These are phyloP conservation scores for Scaptomyza graminum DNA, from an alignment of 1,140 invertebrate genomes.

Conservation along the genomic window DNA sequence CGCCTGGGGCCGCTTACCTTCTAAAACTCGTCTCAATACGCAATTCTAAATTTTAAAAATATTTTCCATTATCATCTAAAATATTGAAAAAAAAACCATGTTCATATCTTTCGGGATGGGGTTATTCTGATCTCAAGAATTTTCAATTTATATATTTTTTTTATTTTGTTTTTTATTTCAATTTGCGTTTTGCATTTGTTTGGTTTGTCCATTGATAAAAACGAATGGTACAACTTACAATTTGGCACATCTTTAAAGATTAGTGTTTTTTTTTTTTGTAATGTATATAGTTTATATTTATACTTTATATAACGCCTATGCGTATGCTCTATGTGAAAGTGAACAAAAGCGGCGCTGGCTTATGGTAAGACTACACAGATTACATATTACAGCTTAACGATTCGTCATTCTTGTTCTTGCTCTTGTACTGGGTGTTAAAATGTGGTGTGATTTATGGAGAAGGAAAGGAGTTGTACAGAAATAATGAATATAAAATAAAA, in stretches of 20 bases:
- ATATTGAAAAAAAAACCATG: constrained; percentile 47
- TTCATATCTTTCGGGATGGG: constrained; percentile 25
- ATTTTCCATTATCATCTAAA: constrained; percentile 61
- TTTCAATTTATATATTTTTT: constrained; percentile 34
- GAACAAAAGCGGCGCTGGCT: constrained; percentile 76
- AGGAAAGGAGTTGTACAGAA: constrained; percentile 9
- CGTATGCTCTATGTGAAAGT: constrained; percentile 74
- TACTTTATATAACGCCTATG: constrained; percentile 70
- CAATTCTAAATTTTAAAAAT: constrained; percentile 73
- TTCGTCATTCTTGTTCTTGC: constrained; percentile 36
- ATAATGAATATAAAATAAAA: constrained; percentile 31
- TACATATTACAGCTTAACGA: constrained; percentile 42
- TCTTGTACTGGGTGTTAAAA: constrained; percentile 52
- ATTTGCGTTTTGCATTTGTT: constrained; percentile 66
- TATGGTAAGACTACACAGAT: constrained; percentile 75
- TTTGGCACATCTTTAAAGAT: constrained; percentile 83
- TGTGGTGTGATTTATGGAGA: constrained; percentile 14
- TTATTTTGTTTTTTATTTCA: constrained; percentile 67
- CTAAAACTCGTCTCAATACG: constrained; percentile 57
- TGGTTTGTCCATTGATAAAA: constrained; percentile 72
- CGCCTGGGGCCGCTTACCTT: constrained; percentile 48
- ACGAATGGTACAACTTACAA: constrained; percentile 82
- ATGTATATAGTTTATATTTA: constrained; percentile 74
- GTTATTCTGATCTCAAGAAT: constrained; percentile 42
- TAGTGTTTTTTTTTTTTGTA: constrained; percentile 65